Conservation (phyloP, 2,797 vertebrate genomes). For the Phrynocephalus guinanensis region DNA sequence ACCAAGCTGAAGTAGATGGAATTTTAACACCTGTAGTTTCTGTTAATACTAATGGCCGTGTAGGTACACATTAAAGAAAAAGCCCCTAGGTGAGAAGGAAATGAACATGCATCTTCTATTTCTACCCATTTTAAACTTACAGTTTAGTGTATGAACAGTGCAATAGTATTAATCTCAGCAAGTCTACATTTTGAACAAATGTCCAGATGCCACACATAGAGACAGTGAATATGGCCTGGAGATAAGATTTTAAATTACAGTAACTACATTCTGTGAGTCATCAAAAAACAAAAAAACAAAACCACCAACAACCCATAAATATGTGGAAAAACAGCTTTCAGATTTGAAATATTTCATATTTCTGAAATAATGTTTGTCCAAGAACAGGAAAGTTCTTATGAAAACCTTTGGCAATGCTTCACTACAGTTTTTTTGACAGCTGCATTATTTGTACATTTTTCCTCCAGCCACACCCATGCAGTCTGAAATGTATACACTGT, state of each 20-base stretch:
- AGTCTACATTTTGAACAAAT: neutral
- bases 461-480: constrained; percentile 32
- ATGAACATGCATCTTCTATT: neutral
- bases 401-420: neutral
- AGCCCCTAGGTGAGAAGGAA: neutral
- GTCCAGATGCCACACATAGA: constrained; percentile 4
- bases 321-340: constrained; percentile 8
- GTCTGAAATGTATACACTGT: constrained; percentile 44
- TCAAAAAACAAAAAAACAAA: too few relatives aligned
- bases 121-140: neutral
- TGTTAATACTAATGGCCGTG: neutral
- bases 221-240: neutral
- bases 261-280: neutral
- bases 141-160: neutral
- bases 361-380: constrained; percentile 33
- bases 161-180: neutral
- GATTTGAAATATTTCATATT: neutral
- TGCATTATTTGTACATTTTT: constrained; percentile 41
- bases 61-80: neutral
- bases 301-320: neutral
- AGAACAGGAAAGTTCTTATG: constrained; percentile 14
- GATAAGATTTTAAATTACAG: neutral
- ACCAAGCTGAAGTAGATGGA: too few relatives aligned
- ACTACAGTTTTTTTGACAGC: constrained; percentile 6
- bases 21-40: too few relatives aligned